Evolutionary conservation across 1,140 invertebrate genomes (phyloP).

Genomic region (Brachionus rubens): DNA sequence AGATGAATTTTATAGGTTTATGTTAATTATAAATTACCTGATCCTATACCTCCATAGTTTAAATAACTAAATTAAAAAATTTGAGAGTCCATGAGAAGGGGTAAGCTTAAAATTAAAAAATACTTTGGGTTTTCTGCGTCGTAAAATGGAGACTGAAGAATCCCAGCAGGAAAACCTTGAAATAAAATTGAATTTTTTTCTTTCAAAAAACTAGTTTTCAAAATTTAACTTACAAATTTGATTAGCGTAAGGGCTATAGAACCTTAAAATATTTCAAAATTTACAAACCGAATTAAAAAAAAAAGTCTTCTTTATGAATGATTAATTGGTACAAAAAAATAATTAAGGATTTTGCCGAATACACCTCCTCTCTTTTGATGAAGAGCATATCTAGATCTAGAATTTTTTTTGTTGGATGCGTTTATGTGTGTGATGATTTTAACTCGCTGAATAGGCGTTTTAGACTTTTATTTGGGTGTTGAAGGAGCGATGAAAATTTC

Average conservation of each 20-base stretch:
- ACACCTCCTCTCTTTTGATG: too few species aligned
- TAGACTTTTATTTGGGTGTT: too few species aligned
- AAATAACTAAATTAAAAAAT: slow-evolving; percentile 59
- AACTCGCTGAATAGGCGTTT: too few species aligned
- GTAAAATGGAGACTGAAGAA: slow-evolving; percentile 36
- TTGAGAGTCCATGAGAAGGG: too few species aligned
- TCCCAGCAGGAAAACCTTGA: slow-evolving; percentile 43
- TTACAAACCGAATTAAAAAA: neutral
- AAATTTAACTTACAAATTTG: slow-evolving; percentile 41
- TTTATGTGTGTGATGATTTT: too few species aligned
- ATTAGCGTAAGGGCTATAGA: slow-evolving; percentile 44
- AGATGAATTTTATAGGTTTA: neutral
- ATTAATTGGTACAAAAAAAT: too few species aligned
- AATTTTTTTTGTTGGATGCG: neutral
- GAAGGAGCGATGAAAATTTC: too few species aligned
- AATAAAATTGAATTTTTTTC: neutral
- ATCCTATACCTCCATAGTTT: slow-evolving; percentile 72
- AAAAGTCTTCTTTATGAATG: neutral
- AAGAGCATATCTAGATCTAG: too few species aligned
- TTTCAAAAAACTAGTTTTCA: neutral
- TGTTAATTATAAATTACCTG: slow-evolving; percentile 51
- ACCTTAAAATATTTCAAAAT: neutral
- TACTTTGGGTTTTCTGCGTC: slow-evolving; percentile 49
- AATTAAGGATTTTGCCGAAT: too few species aligned
- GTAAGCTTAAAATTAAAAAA: too few species aligned